phyloP scores from a whole-genome alignment of 2,888 invertebrate species.

The Campoplex nolae region DNA sequence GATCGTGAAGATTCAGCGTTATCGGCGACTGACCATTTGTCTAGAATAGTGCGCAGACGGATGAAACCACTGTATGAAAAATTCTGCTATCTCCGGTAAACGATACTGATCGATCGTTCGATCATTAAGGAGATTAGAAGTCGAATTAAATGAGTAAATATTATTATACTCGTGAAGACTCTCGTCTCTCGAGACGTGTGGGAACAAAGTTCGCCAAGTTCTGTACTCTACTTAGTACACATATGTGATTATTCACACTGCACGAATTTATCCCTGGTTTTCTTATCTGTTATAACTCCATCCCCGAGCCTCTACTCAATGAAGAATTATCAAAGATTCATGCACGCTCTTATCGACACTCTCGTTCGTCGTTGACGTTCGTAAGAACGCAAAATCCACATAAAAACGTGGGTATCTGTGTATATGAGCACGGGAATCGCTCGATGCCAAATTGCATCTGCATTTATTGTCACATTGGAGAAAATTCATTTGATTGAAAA shows the following conservation, averaged over 20 bases:
- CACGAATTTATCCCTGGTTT: conserved; percentile 41
- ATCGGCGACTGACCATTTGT: not conserved
- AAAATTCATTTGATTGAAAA: no score
- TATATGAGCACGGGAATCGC: no score
- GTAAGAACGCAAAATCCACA: not conserved
- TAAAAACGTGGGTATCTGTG: no score
- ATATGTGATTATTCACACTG: conserved; percentile 25
- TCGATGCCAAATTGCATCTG: not conserved
- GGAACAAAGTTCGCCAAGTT: conserved; percentile 59
- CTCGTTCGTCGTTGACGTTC: conserved; percentile 36
- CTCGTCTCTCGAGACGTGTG: not conserved
- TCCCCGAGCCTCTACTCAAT: conserved; percentile 43
- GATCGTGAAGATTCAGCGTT: not conserved
- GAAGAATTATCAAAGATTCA: conserved; percentile 48
- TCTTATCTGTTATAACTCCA: conserved; percentile 55
- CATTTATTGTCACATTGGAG: not conserved
- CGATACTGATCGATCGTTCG: conserved; percentile 27
- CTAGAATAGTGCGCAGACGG: conserved; percentile 5
- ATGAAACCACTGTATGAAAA: not conserved
- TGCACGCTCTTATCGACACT: conserved; percentile 33
- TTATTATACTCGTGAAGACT: not conserved
- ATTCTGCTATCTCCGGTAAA: not conserved
- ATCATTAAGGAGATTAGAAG: conserved; percentile 45
- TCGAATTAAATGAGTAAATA: not conserved
- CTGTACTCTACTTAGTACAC: conserved; percentile 19